Conservation (phyloP, 2,888 invertebrate species). For the Herminia tarsipennalis region DNA sequence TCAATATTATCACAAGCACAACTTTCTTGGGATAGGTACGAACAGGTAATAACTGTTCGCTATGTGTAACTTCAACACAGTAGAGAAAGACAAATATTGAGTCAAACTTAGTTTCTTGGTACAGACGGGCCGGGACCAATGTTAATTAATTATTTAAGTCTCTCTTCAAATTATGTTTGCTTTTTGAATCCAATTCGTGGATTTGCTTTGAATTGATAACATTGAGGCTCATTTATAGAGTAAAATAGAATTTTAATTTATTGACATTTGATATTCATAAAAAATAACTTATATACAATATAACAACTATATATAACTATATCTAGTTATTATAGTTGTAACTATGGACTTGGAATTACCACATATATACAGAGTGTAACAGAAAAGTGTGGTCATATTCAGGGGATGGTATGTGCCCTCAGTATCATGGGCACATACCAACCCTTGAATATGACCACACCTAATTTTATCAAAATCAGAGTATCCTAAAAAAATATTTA, state of each 20-base stretch:
- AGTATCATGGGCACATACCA: no score
- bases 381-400: no score
- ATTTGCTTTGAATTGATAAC: conserved; percentile 25
- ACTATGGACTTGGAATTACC: no score
- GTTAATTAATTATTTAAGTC: conserved; percentile 74
- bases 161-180: conserved; percentile 56
- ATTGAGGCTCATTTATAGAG: conserved; percentile 2
- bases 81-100: conserved; percentile 75
- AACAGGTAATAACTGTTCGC: conserved; percentile 60
- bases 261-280: no score
- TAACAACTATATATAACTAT: no score
- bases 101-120: conserved; percentile 67
- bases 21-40: conserved; percentile 59
- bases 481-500: no score
- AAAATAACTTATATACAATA: no score
- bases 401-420: no score
- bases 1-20: conserved; percentile 70
- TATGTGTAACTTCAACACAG: conserved; percentile 67
- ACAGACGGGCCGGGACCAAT: conserved; percentile 60
- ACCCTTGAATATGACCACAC: no score
- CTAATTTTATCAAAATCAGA: no score
- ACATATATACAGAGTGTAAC: no score
- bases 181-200: conserved; percentile 44
- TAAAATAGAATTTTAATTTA: not conserved
- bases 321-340: no score